Percentiles rank a stretch among this genome's conserved stretches.
Conservation (phyloP, 2,888 invertebrate species). For the Pemphredon lugubris region DNA sequence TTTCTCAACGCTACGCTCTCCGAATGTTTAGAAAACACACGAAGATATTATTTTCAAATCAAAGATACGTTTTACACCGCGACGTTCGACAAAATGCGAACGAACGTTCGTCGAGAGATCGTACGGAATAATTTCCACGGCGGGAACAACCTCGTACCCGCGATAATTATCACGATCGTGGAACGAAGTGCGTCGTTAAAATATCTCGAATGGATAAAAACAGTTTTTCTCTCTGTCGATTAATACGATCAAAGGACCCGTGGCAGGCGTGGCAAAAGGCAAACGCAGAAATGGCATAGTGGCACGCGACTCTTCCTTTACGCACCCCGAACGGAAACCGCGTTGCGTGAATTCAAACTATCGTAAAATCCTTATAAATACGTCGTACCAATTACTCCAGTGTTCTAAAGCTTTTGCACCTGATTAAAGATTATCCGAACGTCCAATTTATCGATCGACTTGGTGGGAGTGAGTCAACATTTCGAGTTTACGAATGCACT, state of each 20-base stretch:
- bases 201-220: background rate
- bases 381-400: background rate
- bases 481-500: no score
- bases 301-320: slow-evolving; percentile 2
- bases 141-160: no score
- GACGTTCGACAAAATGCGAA: no score
- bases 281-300: background rate
- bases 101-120: no score
- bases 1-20: no score
- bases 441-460: no score
- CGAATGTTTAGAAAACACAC: no score
- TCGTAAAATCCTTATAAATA: background rate
- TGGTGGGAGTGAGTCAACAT: no score
- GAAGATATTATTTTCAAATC: no score
- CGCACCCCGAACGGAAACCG: background rate
- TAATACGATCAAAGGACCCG: background rate
- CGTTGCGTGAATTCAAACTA: background rate
- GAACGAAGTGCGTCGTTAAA: background rate
- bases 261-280: background rate
- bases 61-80: no score
- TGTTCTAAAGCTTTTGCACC: background rate
- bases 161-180: no score
- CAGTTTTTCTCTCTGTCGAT: background rate
- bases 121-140: no score
- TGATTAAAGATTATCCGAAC: background rate